A percentile compares a stretch with the other conserved stretches of the same genome.
Conservation (phyloP, 2,113 vertebrate species). For the Oreotragus oreotragus region DNA sequence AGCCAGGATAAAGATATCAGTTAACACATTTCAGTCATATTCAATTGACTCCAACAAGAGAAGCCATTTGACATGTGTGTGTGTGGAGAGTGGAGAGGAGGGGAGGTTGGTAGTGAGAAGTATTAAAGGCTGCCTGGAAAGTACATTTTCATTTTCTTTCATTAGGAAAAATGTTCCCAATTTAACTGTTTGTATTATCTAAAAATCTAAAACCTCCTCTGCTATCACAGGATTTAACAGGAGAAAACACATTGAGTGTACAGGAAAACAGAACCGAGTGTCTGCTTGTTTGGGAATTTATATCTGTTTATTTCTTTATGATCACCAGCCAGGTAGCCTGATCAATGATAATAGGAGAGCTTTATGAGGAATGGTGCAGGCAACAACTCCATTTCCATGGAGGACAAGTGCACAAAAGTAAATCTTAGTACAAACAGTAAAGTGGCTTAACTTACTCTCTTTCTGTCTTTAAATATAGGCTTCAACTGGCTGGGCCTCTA, state of each 20-base stretch:
- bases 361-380: background rate
- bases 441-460: background rate
- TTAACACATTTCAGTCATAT: background rate
- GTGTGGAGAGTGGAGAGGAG: background rate
- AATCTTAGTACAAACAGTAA: background rate
- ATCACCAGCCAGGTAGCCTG: slow-evolving; percentile 16
- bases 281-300: slow-evolving; percentile 27
- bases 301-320: slow-evolving; percentile 51
- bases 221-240: background rate
- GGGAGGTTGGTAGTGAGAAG: background rate
- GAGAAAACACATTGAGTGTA: background rate
- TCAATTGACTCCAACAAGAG: background rate
- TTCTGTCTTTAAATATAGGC: background rate
- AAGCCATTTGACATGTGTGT: background rate
- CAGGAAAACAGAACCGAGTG: background rate
- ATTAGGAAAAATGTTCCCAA: background rate
- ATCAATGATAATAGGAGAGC: slow-evolving; percentile 33
- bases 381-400: background rate
- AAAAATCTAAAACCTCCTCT: background rate
- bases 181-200: slow-evolving; percentile 28
- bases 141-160: slow-evolving; percentile 6
- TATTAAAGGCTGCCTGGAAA: background rate
- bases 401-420: background rate
- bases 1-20: slow-evolving; percentile 23
- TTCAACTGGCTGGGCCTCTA: background rate